Percentiles rank a stretch among this genome's conserved stretches.
phyloP scores from a whole-genome alignment of 2,888 invertebrate genomes.

The Ophonus ardosiacus region DNA sequence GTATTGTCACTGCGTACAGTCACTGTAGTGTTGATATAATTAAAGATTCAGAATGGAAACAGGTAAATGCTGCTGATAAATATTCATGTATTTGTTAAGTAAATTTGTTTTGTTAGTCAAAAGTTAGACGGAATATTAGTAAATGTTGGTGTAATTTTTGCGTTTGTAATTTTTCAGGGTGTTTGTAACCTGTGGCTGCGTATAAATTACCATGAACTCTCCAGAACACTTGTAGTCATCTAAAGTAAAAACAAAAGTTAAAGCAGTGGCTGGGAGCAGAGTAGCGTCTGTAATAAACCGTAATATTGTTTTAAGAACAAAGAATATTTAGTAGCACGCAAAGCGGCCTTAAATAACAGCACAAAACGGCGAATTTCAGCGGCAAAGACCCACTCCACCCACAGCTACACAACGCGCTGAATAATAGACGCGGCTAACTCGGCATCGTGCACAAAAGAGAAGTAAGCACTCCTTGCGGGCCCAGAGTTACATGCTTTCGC shows the following conservation, averaged over 20 bases:
- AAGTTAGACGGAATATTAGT: not conserved
- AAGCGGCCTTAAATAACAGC: conserved; percentile 47
- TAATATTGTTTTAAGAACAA: conserved; percentile 55
- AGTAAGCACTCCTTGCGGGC: conserved; percentile 58
- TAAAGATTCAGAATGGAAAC: too few species aligned
- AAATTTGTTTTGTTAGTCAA: too few species aligned
- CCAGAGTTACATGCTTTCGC: conserved; percentile 57
- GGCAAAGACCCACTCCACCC: not conserved
- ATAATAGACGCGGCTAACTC: conserved; percentile 48
- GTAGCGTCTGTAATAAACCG: conserved; percentile 30
- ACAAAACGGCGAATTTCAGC: conserved; percentile 16
- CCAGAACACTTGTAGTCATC: conserved; percentile 17
- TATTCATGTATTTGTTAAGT: too few species aligned
- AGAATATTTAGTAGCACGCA: conserved; percentile 47
- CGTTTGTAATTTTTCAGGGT: too few species aligned
- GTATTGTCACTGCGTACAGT: too few species aligned
- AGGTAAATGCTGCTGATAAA: too few species aligned
- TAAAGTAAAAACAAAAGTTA: conserved; percentile 14
- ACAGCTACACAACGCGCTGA: conserved; percentile 40
- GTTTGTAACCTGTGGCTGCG: conserved; percentile 7
- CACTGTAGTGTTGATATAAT: too few species aligned
- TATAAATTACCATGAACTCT: conserved; percentile 5
- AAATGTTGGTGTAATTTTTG: not conserved
- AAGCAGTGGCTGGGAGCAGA: not conserved
- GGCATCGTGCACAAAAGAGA: conserved; percentile 47